Conservation (phyloP, 64 coral and sea anemone genomes). For the Orbicella faveolata region DNA sequence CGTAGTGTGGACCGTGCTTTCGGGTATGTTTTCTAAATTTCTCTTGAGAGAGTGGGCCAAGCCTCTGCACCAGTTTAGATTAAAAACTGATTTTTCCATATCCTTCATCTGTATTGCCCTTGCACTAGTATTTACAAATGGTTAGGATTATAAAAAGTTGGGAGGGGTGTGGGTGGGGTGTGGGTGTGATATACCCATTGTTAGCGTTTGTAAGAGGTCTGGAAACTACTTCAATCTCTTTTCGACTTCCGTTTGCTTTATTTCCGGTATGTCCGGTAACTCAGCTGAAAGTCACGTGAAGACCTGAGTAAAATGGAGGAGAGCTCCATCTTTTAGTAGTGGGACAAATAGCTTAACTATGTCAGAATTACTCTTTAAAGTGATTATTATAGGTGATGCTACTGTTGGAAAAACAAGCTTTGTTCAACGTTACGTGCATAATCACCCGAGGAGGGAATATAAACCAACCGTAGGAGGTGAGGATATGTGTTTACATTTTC, state of each 20-base stretch:
- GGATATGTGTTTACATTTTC: not conserved
- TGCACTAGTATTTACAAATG: too few relatives aligned
- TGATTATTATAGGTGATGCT: slow-evolving; percentile 90
- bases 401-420: slow-evolving; percentile 94
- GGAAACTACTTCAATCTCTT: too few relatives aligned
- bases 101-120: too few relatives aligned
- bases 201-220: too few relatives aligned
- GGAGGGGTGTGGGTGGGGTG: too few relatives aligned
- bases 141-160: too few relatives aligned
- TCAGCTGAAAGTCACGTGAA: slow-evolving; percentile 54
- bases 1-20: too few relatives aligned
- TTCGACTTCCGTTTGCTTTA: slow-evolving; percentile 2
- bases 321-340: not conserved
- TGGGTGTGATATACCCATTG: too few relatives aligned
- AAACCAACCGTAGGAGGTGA: slow-evolving; percentile 93
- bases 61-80: too few relatives aligned
- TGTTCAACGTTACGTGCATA: slow-evolving; percentile 81
- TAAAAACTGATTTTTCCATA: too few relatives aligned
- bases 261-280: not conserved
- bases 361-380: slow-evolving; percentile 96
- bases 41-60: too few relatives aligned
- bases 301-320: not conserved
- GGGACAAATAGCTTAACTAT: not conserved
- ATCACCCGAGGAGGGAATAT: slow-evolving; percentile 62
- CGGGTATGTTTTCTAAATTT: too few relatives aligned